These are phyloP conservation scores for Nebria brevicollis DNA, from an alignment of 2,888 invertebrate genomes.

Conservation along the genomic window DNA sequence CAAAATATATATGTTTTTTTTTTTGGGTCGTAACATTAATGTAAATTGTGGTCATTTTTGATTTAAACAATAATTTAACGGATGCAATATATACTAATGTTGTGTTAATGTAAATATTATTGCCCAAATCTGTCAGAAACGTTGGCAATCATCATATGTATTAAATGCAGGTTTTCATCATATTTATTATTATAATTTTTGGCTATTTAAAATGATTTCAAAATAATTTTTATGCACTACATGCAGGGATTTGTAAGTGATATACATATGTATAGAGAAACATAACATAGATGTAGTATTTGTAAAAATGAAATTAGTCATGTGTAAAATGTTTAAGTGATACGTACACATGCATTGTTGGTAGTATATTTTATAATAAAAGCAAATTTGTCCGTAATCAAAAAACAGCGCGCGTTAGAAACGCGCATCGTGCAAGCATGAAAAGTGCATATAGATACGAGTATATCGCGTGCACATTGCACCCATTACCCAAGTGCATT, in stretches of 20 bases:
- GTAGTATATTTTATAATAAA: not conserved
- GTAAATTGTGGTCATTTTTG: not conserved
- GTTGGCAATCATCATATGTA: not conserved
- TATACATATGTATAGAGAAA: no score
- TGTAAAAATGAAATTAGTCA: no score
- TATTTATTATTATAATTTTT: not conserved
- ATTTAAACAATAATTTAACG: not conserved
- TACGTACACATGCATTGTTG: not conserved
- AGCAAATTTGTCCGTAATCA: not conserved
- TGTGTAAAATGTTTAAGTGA: not conserved
- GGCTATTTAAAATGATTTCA: no score
- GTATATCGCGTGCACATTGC: not conserved
- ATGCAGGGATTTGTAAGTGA: no score
- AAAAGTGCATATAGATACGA: not conserved
- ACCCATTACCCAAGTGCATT: not conserved
- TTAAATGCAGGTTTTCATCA: not conserved
- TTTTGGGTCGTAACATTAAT: not conserved
- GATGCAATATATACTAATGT: not conserved
- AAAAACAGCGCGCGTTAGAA: not conserved
- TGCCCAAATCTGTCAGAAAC: not conserved
- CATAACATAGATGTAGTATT: no score
- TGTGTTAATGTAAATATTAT: not conserved
- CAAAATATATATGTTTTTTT: no score
- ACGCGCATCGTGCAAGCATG: not conserved
- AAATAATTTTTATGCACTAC: no score